Evolutionary conservation across 2,888 invertebrate genomes (phyloP).

Genomic region (Eilema griseolum): DNA sequence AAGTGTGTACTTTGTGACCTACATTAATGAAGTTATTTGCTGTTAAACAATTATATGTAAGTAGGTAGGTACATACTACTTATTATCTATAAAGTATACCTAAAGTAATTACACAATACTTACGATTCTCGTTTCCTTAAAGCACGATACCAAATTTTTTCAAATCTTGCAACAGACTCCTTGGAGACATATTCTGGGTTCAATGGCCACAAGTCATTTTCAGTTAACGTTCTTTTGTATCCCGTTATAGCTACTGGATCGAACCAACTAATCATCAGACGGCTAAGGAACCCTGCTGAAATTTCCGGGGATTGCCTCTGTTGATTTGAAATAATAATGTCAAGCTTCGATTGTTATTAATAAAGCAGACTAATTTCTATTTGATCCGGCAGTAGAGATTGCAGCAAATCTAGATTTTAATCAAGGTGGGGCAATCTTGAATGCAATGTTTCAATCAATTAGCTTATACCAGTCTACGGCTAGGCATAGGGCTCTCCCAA

Average conservation of each 20-base stretch:
- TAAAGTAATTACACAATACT: too few species aligned
- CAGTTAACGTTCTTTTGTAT: slow-evolving; percentile 92
- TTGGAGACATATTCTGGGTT: slow-evolving; percentile 92
- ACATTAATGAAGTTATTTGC: too few species aligned
- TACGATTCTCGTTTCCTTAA: slow-evolving; percentile 88
- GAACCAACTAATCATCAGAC: slow-evolving; percentile 96
- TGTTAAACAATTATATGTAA: too few species aligned
- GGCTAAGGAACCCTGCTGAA: slow-evolving; percentile 93
- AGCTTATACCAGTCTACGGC: too few species aligned
- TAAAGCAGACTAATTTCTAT: neutral
- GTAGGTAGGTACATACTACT: too few species aligned
- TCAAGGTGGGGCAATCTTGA: too few species aligned
- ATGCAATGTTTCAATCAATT: too few species aligned
- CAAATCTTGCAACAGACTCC: slow-evolving; percentile 92
- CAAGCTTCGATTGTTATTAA: neutral
- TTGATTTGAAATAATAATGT: neutral
- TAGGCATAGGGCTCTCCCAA: too few species aligned
- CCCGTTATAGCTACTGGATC: slow-evolving; percentile 93
- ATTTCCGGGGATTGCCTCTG: slow-evolving; percentile 95
- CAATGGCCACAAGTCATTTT: slow-evolving; percentile 95
- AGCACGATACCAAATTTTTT: slow-evolving; percentile 92
- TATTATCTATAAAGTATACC: too few species aligned
- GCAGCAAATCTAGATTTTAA: neutral
- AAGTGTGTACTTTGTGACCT: too few species aligned
- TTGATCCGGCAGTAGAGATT: neutral